Evolutionary conservation across 2,113 vertebrate genomes (phyloP), one percentile per base, ranked within the genome.

Genomic region (Tauraco erythrolophus): DNA sequence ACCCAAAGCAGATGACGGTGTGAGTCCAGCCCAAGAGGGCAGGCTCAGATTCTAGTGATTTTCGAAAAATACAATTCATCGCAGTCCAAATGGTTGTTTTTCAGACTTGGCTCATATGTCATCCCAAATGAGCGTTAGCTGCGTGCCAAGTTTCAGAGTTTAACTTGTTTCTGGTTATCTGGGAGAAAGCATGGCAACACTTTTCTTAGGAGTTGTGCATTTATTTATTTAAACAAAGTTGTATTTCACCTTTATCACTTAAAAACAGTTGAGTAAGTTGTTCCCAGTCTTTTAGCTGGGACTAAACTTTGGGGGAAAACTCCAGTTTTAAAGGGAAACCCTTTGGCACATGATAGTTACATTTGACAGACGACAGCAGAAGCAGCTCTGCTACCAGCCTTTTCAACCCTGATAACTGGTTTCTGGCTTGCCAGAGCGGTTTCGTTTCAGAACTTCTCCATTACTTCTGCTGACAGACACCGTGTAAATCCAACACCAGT

Each of bases 51-150:
- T n/a, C n/a, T n/a, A 80, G 85, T n/a, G 66, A 88, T 71, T 64
- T 86, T 76, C 58, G 51, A 31, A 72, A 69, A 84, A 33, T 16
- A 62, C 51, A 85, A 43, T 80, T 93, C 76, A 51, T 87, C 83
- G 11, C 60, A 15, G 64, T 35, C 85, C 83, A 94, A 91, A 16
- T 23, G 61, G 85, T 80, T 97, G 84, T 93, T 96, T 94, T 94
- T 93, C 85, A 94, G 70, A 25, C 57, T 79, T 82, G 84, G 87
- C 76, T 79, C 56, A 3, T 31, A 7, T 79, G 65, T 45, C 28
- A 72, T 95, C 75, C 89, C 84, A 80, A 18, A 50, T 22, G 75
- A 95, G 84, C 68, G 6, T 39, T 3, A 41, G 27, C 25, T 27
- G 27, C 7, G 4, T 69, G 92, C 94, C 74, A 85, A 18, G 48